phyloP scores from a whole-genome alignment of 2,888 invertebrate species.

The Drosophila birchii region DNA sequence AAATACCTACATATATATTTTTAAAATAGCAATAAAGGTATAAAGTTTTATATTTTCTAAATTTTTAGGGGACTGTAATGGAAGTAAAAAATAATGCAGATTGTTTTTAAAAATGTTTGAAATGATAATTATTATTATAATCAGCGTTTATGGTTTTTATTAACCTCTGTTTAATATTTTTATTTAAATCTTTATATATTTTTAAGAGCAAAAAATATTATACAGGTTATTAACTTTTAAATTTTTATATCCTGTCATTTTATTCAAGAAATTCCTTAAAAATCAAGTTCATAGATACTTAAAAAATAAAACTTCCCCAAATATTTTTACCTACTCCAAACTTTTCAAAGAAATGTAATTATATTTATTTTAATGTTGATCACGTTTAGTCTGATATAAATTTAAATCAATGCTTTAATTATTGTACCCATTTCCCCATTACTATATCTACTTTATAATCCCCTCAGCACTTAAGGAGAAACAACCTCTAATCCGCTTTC shows the following conservation, averaged over 20 bases:
- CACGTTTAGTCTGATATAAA: no score
- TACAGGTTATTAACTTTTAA: not conserved
- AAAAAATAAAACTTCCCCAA: accelerated
- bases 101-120: not conserved
- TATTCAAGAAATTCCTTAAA: not conserved
- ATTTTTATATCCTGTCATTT: not conserved
- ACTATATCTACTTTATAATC: not conserved
- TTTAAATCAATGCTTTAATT: not conserved
- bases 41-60: no score
- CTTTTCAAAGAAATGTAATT: not conserved
- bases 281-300: not conserved
- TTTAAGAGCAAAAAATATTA: no score
- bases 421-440: not conserved
- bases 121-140: no score
- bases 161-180: not conserved
- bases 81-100: not conserved
- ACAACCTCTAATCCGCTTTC: constrained; percentile 5
- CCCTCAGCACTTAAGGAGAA: not conserved
- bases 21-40: no score
- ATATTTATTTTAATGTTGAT: not conserved
- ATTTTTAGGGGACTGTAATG: no score
- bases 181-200: not conserved
- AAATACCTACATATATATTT: no score
- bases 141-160: not conserved
- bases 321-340: not conserved